Evolutionary conservation across 2,797 vertebrate genomes (phyloP).

Genomic region (Chaenodraco wilsoni): DNA sequence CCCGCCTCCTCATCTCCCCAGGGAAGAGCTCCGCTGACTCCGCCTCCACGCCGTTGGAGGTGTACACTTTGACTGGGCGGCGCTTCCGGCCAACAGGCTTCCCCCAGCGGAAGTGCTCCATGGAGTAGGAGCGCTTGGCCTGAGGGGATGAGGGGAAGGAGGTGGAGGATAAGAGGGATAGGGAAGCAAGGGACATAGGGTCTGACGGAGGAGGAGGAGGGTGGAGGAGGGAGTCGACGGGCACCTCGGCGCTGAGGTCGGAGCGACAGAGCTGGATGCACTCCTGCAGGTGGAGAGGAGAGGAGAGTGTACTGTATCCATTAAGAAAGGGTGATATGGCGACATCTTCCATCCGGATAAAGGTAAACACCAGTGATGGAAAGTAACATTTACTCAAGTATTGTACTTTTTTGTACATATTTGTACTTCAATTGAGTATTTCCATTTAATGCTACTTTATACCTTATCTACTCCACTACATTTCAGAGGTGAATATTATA

Average conservation of each 20-base stretch:
- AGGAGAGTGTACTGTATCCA: not conserved
- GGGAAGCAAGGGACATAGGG: constrained; percentile 49
- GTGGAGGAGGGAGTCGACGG: constrained; percentile 70
- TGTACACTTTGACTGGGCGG: constrained; percentile 89
- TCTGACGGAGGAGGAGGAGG: constrained; percentile 40
- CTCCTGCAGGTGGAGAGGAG: constrained; percentile 72
- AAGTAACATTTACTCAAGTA: too few species aligned
- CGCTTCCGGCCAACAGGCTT: constrained; percentile 92
- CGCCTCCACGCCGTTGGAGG: constrained; percentile 83
- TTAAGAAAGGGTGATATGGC: too few species aligned
- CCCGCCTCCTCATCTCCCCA: constrained; percentile 80
- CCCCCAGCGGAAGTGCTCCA: constrained; percentile 97
- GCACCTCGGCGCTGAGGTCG: constrained; percentile 79
- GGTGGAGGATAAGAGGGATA: constrained; percentile 35
- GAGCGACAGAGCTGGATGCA: constrained; percentile 84
- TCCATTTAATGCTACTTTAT: too few species aligned
- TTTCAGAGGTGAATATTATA: too few species aligned
- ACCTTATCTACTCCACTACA: too few species aligned
- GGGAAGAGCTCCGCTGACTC: constrained; percentile 84
- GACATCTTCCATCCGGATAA: too few species aligned
- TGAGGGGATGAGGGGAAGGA: constrained; percentile 55
- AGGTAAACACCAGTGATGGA: too few species aligned
- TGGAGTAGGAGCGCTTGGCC: constrained; percentile 91
- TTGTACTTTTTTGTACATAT: too few species aligned
- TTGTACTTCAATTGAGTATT: too few species aligned